Evolutionary conservation across 2,113 vertebrate genomes (phyloP).

Genomic region (Taurulus bubalis): DNA sequence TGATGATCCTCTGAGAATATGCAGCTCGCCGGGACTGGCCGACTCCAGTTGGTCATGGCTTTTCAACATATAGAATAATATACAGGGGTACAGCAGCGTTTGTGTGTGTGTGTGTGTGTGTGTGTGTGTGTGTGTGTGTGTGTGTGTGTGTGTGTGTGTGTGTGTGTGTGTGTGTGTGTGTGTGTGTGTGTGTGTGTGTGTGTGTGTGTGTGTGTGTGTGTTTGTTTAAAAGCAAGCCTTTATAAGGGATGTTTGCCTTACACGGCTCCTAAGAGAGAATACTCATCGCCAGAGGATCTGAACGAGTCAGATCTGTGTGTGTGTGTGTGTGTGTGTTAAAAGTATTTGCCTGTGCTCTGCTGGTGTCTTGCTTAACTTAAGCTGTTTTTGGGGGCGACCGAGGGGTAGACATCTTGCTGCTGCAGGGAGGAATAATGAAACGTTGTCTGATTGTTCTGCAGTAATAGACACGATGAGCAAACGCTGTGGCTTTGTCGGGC

Average conservation of each 20-base stretch:
- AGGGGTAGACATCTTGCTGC: background rate
- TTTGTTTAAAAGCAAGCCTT: conserved; percentile 41
- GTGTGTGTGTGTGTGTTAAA: background rate
- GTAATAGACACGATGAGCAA: conserved; percentile 11
- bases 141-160: no score
- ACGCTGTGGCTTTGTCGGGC: background rate
- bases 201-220: no score
- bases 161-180: no score
- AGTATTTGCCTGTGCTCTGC: conserved; percentile 1
- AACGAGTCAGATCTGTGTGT: conserved; percentile 15
- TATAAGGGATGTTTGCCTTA: conserved; percentile 9
- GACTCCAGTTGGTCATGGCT: background rate
- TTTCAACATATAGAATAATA: background rate
- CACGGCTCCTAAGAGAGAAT: conserved; percentile 37
- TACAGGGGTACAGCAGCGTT: conserved; percentile 1
- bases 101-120: no score
- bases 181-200: no score
- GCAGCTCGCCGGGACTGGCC: background rate
- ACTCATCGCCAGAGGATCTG: conserved; percentile 26
- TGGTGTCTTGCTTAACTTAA: conserved; percentile 2
- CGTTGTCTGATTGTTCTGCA: background rate
- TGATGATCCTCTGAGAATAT: background rate
- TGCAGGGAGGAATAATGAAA: conserved; percentile 1
- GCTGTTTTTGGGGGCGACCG: background rate
- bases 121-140: no score